These are phyloP conservation scores for Hydrozoanthus tunicans DNA, from an alignment of 64 coral and sea anemone species.

Conservation along the genomic window DNA sequence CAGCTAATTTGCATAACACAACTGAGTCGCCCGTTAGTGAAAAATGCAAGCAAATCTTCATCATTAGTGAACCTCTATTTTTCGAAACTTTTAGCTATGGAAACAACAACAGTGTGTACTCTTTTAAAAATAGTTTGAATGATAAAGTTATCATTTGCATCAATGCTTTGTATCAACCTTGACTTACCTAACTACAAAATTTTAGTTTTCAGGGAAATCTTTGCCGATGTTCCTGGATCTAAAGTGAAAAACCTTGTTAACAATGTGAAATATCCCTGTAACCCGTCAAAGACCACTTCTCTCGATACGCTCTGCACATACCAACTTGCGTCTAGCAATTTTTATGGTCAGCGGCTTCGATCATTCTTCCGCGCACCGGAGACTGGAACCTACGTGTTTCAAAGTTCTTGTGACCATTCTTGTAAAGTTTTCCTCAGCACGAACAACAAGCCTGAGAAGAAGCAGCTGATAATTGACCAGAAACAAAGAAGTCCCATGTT, in stretches of 20 bases:
- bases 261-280: constrained; percentile 49
- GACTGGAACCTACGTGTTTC: constrained; percentile 59
- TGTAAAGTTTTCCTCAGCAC: constrained; percentile 73
- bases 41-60: constrained; percentile 61
- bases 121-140: too few relatives aligned
- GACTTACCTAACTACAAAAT: neutral
- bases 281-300: constrained; percentile 10
- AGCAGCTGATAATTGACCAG: constrained; percentile 63
- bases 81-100: too few relatives aligned
- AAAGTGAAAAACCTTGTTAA: constrained; percentile 23
- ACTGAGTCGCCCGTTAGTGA: neutral
- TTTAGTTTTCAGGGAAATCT: constrained; percentile 69
- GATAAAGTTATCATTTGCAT: too few relatives aligned
- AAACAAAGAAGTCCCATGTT: neutral
- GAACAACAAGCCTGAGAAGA: constrained; percentile 31
- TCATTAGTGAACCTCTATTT: constrained; percentile 55
- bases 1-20: neutral
- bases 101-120: too few relatives aligned
- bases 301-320: constrained; percentile 60
- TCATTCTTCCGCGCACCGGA: constrained; percentile 68
- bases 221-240: constrained; percentile 34
- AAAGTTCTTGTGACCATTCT: constrained; percentile 69
- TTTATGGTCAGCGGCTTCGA: constrained; percentile 68
- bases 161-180: too few relatives aligned
- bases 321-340: neutral